Base-by-base conservation (phyloP, 1,140 invertebrate genomes). In the Cepaea nemoralis region DNA sequence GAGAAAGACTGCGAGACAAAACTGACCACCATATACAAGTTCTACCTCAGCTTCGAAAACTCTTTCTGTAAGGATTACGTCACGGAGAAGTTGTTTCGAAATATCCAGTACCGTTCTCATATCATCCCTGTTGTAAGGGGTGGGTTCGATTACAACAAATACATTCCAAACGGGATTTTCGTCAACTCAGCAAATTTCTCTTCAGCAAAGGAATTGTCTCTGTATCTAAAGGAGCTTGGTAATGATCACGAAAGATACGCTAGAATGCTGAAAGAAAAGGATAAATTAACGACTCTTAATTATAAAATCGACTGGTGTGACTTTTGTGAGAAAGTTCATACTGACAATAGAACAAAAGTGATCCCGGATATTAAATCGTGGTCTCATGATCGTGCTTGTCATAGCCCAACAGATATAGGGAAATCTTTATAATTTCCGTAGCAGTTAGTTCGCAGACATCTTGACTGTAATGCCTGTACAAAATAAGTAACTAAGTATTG, bases 51-150 rank as follows among this genome's bases (percentile, higher is more conserved):
- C 22, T 92, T 92, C 82, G 92, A 92, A 92, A 99, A 99, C 91
- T 97, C 97, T 0, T 98, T 98, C 88, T 99, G 97, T 90, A 94
- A 94, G 70, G 97, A 99, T 91, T 99, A 99, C 90, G 96, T 98
- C 67, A 98, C 97, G 0, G 97, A 99, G 89, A 99, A 99, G 90
- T 97, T 98, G 90, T 99, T 97, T 89, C 59, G 55, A 70, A 24
- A n/a, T 12, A 40, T 70, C 12, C 35, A 39, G 5, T 37, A 8
- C 67, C 8, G 31, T 37, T 37, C 33, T 35, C 35, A 70, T 22
- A 22, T 70, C 3, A 40, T 70, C 10, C 69, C 69, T 22, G 69
- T 70, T 24, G 69, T 40, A 1, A 39, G 69, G 40, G 69, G 69
- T 2, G 69, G 69, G 22, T 70, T 70, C 24, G 40, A 70, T n/a